phyloP scores from a whole-genome alignment of 2,797 vertebrate genomes.

The Alcedo atthis region DNA sequence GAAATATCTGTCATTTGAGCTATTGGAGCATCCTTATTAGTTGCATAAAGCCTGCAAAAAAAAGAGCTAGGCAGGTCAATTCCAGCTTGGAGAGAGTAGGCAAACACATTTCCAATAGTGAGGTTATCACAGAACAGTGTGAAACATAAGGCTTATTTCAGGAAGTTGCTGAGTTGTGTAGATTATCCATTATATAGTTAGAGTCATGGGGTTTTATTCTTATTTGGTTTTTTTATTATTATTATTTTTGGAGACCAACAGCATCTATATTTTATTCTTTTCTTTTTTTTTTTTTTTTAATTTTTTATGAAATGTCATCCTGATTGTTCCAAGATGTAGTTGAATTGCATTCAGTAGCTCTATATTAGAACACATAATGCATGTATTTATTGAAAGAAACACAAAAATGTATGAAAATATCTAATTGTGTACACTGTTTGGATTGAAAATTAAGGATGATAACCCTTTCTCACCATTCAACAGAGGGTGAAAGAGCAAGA shows the following conservation, averaged over 20 bases:
- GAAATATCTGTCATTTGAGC: neutral
- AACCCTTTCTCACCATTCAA: conserved; percentile 64
- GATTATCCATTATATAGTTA: neutral
- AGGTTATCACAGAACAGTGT: neutral
- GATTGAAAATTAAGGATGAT: conserved; percentile 68
- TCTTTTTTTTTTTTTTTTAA: neutral
- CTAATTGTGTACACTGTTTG: conserved; percentile 51
- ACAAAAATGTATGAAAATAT: conserved; percentile 54
- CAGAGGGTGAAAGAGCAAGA: conserved; percentile 60
- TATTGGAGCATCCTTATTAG: neutral
- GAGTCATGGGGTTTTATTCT: neutral
- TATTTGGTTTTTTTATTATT: neutral
- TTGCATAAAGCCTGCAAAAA: neutral
- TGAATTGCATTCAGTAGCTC: conserved; percentile 9
- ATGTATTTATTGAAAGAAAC: conserved; percentile 32
- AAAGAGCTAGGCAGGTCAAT: neutral
- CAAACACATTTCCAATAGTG: neutral
- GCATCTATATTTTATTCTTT: neutral
- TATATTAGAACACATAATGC: conserved; percentile 6
- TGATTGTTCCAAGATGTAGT: neutral
- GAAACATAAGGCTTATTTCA: neutral
- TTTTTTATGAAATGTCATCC: neutral
- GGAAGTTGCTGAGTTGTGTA: neutral
- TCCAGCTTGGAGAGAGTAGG: neutral
- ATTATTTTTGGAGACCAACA: neutral